Base-by-base conservation (phyloP, 1,140 invertebrate species). In the Chelonus insularis region DNA sequence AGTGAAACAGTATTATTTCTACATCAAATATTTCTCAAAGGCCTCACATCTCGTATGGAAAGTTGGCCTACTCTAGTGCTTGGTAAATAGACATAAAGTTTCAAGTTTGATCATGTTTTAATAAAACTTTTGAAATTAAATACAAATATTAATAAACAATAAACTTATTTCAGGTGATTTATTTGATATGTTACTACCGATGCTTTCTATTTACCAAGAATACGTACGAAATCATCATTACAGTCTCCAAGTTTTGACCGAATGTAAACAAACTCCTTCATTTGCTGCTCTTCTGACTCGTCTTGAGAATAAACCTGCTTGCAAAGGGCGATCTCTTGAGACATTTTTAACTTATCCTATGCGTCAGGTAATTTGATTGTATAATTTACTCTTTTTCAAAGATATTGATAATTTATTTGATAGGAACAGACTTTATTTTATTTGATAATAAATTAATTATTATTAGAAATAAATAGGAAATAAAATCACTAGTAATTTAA, bases 11-110 rank as follows among this genome's bases (percentile, higher is more conserved):
- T 97, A 43, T 83, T 97, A 65, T 97, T 97, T 79, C 85, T 97
- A 1, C 94, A 97, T 83, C 94, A 97, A 79, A 96, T 97, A 63
- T 97, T 96, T 78, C 84, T 96, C 64, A 96, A 97, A 80, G 95
- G 94, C n/a, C 84, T 96, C 2, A 93, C 91, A 2, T 93, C 93
- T 2, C 84, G 94, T 59, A 91, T 97, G 86, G 94, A 96, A 79
- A 93, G 88, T 63, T 97, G 94, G 94, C 94, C 94, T 18, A 95
- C 92, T 4, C 83, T 95, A 57, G 91, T 94, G 67, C 83, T 95
- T 78, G 92, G 92, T 92, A 84, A 78, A 47, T 62, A 36, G 8
- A 11, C 9, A n/a, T n/a, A n/a, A n/a, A n/a, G n/a, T n/a, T n/a
- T n/a, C n/a, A n/a, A n/a, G n/a, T n/a, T n/a, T 41, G 6, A 41